Evolutionary conservation across 2,888 invertebrate species (phyloP), one percentile per base, ranked within the genome.

Genomic region (Sthenelais limicola): DNA sequence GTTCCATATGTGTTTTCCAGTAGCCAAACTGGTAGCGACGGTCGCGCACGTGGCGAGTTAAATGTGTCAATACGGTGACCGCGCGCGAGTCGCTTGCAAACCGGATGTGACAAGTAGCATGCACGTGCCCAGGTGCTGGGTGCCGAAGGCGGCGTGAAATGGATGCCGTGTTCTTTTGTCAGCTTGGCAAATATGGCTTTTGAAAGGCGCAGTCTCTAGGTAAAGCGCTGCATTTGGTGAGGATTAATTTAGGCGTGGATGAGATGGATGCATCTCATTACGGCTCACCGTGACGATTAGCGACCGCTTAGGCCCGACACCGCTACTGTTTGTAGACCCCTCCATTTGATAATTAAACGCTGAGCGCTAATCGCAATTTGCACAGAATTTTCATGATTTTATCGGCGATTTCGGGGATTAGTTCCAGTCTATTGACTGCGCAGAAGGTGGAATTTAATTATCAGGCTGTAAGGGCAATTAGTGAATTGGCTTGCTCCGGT

Each of bases 331-430:
- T 56, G 56, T 28, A 32, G 67, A 67, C 47, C 28, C 47, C 47
- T 47, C 48, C 67, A 48, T 67, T 48, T 48, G 47, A 30, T 67
- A 48, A 67, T 67, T 67, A 67, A 67, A 67, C 26, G n/a, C 28
- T 30, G 47, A 43, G 62, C 28, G 62, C 38, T 62, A 62, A 62
- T 62, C 30, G 67, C 48, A 26, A 47, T 48, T 43, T 48, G 47
- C 67, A 32, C 48, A 35, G 67, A 67, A 48, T 67, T 67, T 67
- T 67, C 67, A 48, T 48, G 67, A 47, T 48, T 67, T 67, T 67
- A 48, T 48, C 47, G 47, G 48, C 67, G 47, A 67, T 67, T 67
- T 48, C 30, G 48, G 15, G 67, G 67, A 67, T 67, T 67, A 67
- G 47, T 48, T 48, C 26, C 47, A 30, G n/a, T 12, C 48, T 28